phyloP scores from a whole-genome alignment of 2,888 invertebrate genomes.

The Drosophila austrosaltans region DNA sequence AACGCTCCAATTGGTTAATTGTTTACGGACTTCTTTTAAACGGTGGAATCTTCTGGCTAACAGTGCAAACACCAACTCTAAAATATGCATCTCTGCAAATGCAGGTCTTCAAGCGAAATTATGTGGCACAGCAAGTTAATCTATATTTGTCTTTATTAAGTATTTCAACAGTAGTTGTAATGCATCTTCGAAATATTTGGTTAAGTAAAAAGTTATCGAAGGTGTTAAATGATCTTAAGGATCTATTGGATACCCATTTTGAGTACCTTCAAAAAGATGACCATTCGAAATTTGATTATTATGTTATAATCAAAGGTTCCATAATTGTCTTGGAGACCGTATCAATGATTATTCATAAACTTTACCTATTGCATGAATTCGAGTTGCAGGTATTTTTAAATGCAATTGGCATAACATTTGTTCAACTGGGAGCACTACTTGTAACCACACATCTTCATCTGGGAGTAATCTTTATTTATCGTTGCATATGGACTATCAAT shows the following conservation, averaged over 20 bases:
- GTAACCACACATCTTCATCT: slow-evolving; percentile 48
- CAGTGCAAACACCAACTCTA: neutral
- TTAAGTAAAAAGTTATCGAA: slow-evolving; percentile 24
- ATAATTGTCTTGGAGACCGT: slow-evolving; percentile 28
- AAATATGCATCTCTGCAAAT: neutral
- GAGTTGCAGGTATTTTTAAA: too few relatives aligned
- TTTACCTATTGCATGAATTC: slow-evolving; percentile 14
- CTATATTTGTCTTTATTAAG: slow-evolving; percentile 1
- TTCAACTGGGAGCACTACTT: slow-evolving; percentile 19
- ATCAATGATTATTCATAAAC: slow-evolving; percentile 23
- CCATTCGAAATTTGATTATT: slow-evolving; percentile 34
- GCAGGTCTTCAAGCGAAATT: slow-evolving; percentile 28
- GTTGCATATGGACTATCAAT: slow-evolving; percentile 53
- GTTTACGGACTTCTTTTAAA: slow-evolving; percentile 52
- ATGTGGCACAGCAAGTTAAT: neutral
- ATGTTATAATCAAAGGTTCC: slow-evolving; percentile 35
- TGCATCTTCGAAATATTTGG: slow-evolving; percentile 48
- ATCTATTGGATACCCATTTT: slow-evolving; percentile 18
- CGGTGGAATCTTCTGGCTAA: slow-evolving; percentile 11
- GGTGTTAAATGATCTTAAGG: slow-evolving; percentile 32
- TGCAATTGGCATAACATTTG: too few relatives aligned
- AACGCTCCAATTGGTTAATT: slow-evolving; percentile 41
- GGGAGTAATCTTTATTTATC: slow-evolving; percentile 42
- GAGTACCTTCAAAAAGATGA: slow-evolving; percentile 22
- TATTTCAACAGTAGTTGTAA: slow-evolving; percentile 8